These are phyloP conservation scores for Macrosoma leucophasiata DNA, from an alignment of 2,888 invertebrate genomes.

Conservation along the genomic window DNA sequence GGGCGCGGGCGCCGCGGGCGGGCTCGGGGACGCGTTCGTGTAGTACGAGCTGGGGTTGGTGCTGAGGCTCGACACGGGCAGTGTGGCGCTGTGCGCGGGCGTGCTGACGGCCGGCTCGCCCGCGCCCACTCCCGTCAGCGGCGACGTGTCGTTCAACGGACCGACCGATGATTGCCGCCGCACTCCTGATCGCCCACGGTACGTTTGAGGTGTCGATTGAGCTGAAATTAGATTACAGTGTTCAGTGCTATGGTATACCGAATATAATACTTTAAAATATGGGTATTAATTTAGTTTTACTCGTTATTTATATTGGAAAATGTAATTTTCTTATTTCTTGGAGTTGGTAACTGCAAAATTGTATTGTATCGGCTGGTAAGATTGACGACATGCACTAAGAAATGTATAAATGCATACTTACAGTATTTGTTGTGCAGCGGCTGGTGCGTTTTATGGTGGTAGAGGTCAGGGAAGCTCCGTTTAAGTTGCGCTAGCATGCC, in stretches of 20 bases:
- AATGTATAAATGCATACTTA: conserved; percentile 63
- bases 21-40: conserved; percentile 77
- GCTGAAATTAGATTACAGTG: too few species aligned
- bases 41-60: conserved; percentile 76
- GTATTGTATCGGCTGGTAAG: too few species aligned
- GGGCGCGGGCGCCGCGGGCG: conserved; percentile 60
- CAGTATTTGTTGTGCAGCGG: conserved; percentile 84
- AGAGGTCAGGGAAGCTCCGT: conserved; percentile 91
- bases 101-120: conserved; percentile 64
- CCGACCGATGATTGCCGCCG: conserved; percentile 79
- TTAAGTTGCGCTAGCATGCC: conserved; percentile 92
- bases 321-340: not conserved
- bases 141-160: conserved; percentile 73
- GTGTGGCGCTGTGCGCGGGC: conserved; percentile 64
- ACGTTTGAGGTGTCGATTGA: conserved; percentile 78
- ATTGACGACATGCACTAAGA: conserved; percentile 43
- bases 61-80: conserved; percentile 73
- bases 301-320: not conserved
- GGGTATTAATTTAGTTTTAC: not conserved
- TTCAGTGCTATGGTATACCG: too few species aligned
- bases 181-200: conserved; percentile 75
- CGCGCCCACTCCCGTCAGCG: conserved; percentile 50
- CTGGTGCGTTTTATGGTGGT: conserved; percentile 85
- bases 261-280: not conserved
- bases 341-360: not conserved